Evolutionary conservation across 2,888 invertebrate species (phyloP).

Genomic region (Kryphioiulus occultus): DNA sequence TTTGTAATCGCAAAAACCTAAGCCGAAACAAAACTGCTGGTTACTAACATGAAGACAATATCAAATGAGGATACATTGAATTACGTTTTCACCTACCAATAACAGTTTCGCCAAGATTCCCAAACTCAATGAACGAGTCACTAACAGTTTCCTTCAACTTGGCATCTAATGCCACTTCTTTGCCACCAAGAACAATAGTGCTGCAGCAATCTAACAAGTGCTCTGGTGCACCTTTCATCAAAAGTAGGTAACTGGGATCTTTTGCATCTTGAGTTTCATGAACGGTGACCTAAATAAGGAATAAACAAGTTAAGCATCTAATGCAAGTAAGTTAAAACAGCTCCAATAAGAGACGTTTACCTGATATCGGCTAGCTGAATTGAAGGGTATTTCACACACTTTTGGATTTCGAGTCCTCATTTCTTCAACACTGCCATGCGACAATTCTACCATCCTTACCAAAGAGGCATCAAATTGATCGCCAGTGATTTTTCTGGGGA

Average conservation of each 20-base stretch:
- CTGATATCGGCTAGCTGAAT: conserved; percentile 89
- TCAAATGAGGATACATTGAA: not conserved
- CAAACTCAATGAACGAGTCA: conserved; percentile 88
- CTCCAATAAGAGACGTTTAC: conserved; percentile 52
- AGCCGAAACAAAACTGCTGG: not conserved
- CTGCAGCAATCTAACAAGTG: conserved; percentile 77
- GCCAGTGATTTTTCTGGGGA: conserved; percentile 79
- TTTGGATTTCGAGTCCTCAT: conserved; percentile 87
- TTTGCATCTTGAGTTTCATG: conserved; percentile 58
- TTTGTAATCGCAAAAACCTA: conserved; percentile 89
- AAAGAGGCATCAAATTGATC: conserved; percentile 95
- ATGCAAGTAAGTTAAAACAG: not conserved
- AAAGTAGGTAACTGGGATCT: conserved; percentile 63
- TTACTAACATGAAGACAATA: not conserved
- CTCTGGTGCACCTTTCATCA: conserved; percentile 69
- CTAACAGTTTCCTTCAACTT: conserved; percentile 96
- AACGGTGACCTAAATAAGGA: conserved; percentile 72
- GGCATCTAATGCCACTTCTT: conserved; percentile 88
- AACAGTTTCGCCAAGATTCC: conserved; percentile 90
- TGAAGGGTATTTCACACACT: conserved; percentile 91
- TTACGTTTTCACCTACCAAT: conserved; percentile 64
- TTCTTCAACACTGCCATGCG: conserved; percentile 83
- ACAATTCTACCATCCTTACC: conserved; percentile 91
- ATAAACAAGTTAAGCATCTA: not conserved
- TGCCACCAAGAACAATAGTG: conserved; percentile 90